A percentile compares a stretch with the other conserved stretches of the same genome.
Evolutionary conservation across 2,888 invertebrate species (phyloP).

Genomic region (Chironomus tentans): DNA sequence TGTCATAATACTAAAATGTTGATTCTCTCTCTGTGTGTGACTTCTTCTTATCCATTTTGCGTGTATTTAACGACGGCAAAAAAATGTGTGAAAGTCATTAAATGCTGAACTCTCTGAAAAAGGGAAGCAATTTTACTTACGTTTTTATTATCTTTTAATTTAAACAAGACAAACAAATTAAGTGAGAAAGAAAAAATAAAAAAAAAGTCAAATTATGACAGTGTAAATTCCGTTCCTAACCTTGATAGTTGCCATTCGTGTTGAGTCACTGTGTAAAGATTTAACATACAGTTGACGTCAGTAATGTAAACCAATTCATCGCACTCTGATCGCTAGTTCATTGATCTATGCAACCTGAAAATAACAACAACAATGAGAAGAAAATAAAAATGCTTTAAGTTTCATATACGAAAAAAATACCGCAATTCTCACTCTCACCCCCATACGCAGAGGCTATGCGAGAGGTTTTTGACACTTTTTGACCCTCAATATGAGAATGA

Average conservation of each 20-base stretch:
- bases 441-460: background rate
- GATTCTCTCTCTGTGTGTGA: background rate
- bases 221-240: background rate
- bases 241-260: background rate
- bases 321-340: slow-evolving; percentile 18
- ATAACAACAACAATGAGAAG: background rate
- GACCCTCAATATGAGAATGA: slow-evolving; percentile 2
- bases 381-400: background rate
- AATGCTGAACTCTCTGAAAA: too few species aligned
- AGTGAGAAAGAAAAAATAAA: background rate
- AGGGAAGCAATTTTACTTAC: too few species aligned
- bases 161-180: background rate
- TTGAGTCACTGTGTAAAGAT: background rate
- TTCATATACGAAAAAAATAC: background rate
- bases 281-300: too few species aligned
- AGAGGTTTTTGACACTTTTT: slow-evolving; percentile 11
- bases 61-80: too few species aligned
- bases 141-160: too few species aligned
- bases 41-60: background rate
- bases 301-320: slow-evolving; percentile 20
- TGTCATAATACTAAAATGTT: background rate
- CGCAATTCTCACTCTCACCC: background rate
- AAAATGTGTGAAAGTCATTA: too few species aligned
- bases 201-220: background rate
- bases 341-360: slow-evolving; percentile 20